These are phyloP conservation scores for Alfaro cultratus DNA, from an alignment of 2,797 vertebrate species.

Conservation along the genomic window DNA sequence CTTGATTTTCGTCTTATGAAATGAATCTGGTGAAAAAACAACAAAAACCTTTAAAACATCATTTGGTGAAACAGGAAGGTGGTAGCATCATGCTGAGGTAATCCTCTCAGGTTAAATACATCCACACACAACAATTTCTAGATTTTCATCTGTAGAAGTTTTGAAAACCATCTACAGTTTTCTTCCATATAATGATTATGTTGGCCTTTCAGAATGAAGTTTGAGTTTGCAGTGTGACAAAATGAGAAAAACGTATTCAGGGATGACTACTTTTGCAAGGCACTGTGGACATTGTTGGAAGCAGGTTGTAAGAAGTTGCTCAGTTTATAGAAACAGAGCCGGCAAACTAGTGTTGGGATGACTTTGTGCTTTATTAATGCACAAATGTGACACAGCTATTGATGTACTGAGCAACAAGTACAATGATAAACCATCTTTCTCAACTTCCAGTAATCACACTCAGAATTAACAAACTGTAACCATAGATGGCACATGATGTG, in stretches of 20 bases:
- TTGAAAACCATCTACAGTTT: background rate
- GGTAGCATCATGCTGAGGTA: background rate
- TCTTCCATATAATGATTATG: background rate
- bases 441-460: background rate
- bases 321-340: background rate
- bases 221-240: background rate
- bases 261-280: background rate
- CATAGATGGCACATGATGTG: conserved; percentile 6
- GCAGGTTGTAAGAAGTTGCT: background rate
- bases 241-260: background rate
- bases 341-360: background rate
- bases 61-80: background rate
- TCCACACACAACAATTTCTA: background rate
- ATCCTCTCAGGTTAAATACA: background rate
- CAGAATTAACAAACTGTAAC: too few relatives aligned
- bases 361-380: background rate
- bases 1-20: background rate
- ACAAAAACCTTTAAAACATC: background rate
- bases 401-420: background rate
- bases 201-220: background rate
- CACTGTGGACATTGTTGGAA: background rate
- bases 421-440: conserved; percentile 1
- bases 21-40: background rate
- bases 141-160: background rate
- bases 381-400: background rate